Conservation (phyloP, 2,797 vertebrate genomes). For the Pelochelys cantorii region DNA sequence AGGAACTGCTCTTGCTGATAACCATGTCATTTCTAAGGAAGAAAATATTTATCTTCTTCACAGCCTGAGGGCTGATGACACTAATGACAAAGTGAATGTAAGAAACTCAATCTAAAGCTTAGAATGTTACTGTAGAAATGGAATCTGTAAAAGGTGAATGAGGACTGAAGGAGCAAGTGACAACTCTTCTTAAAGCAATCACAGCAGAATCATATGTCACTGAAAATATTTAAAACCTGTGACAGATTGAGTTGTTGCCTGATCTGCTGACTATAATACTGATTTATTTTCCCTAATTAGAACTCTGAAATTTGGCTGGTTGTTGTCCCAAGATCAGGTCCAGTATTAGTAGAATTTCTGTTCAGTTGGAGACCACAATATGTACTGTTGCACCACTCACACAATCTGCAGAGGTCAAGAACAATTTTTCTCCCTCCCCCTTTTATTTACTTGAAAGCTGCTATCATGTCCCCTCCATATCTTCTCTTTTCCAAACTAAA, state of each 20-base stretch:
- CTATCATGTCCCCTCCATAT: too few relatives aligned
- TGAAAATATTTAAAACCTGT: background rate
- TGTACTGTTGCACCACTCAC: background rate
- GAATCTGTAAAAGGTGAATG: background rate
- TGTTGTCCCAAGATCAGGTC: background rate
- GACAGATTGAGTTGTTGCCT: background rate
- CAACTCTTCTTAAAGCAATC: background rate
- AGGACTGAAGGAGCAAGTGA: background rate
- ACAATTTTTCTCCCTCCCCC: too few relatives aligned
- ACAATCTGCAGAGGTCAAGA: too few relatives aligned
- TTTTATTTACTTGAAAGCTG: too few relatives aligned
- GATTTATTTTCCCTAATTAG: background rate
- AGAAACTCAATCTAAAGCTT: background rate
- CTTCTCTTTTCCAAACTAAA: too few relatives aligned
- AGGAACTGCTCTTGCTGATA: accelerated
- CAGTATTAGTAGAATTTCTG: background rate
- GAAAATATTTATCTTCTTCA: background rate
- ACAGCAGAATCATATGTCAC: background rate
- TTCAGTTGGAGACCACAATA: background rate
- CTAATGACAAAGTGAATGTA: background rate
- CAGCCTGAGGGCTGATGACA: background rate
- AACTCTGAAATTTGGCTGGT: too few relatives aligned
- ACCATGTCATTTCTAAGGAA: background rate
- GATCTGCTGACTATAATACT: background rate
- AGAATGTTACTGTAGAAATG: background rate